A percentile compares a stretch with the other conserved stretches of the same genome.
Conservation (phyloP, 2,113 vertebrate species). For the Laterallus jamaicensis region DNA sequence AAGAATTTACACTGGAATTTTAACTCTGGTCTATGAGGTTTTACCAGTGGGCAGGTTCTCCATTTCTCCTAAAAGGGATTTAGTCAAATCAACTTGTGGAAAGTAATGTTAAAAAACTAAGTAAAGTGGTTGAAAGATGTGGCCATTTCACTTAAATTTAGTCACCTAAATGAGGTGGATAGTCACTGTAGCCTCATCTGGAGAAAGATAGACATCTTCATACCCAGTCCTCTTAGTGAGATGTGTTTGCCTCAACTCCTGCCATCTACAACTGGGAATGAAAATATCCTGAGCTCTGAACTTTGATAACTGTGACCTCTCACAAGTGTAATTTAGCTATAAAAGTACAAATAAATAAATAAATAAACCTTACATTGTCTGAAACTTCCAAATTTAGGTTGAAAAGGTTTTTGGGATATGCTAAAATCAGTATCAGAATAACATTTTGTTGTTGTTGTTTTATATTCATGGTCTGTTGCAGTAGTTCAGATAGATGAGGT, state of each 20-base stretch:
- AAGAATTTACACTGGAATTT: not conserved
- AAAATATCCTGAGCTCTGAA: not conserved
- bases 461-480: not conserved
- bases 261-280: not conserved
- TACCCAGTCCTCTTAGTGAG: fast-evolving
- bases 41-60: not conserved
- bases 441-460: not conserved
- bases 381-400: not conserved
- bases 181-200: not conserved
- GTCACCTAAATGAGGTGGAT: not conserved
- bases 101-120: not conserved
- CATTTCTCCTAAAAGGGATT: not conserved
- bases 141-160: not conserved
- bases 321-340: not conserved
- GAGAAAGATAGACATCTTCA: not conserved
- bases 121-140: not conserved
- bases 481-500: not conserved
- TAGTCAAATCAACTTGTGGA: not conserved
- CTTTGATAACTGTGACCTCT: not conserved
- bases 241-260: not conserved
- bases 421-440: not conserved
- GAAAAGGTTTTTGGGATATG: fast-evolving
- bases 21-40: not conserved
- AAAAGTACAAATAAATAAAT: not conserved
- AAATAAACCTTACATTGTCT: not conserved